Conservation (phyloP, 2,888 invertebrate species). For the Trypoxylon attenuatum region DNA sequence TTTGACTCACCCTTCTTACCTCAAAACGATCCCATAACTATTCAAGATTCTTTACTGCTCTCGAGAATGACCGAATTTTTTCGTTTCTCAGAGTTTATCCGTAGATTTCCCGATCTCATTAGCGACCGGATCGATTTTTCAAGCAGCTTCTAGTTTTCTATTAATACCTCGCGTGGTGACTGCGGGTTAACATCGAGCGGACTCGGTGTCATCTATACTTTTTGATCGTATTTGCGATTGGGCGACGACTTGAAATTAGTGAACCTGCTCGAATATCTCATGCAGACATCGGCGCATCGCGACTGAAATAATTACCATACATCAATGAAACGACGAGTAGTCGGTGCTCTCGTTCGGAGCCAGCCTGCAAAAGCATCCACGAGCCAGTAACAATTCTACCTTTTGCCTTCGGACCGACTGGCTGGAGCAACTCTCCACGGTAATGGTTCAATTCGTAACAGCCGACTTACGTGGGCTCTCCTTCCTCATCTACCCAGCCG, state of each 20-base stretch:
- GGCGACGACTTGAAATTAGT: too few relatives aligned
- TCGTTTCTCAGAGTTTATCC: slow-evolving; percentile 12
- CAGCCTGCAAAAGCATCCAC: too few relatives aligned
- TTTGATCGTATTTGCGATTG: not conserved
- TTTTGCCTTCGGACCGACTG: too few relatives aligned
- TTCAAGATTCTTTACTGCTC: slow-evolving; percentile 12
- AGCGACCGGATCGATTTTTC: not conserved
- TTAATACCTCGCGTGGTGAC: not conserved
- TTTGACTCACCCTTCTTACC: slow-evolving; percentile 11
- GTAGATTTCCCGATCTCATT: slow-evolving; percentile 9
- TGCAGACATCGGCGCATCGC: too few relatives aligned
- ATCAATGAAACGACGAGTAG: too few relatives aligned
- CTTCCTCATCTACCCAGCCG: not conserved
- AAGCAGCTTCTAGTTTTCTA: not conserved
- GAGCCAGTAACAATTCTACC: slow-evolving; percentile 18
- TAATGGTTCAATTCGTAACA: slow-evolving; percentile 46
- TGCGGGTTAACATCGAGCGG: not conserved
- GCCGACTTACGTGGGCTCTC: slow-evolving; percentile 5
- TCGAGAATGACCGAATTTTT: too few relatives aligned
- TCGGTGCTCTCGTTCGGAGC: too few relatives aligned
- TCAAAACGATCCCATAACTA: slow-evolving; percentile 28
- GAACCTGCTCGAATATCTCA: too few relatives aligned
- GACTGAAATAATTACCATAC: too few relatives aligned
- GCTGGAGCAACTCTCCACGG: too few relatives aligned
- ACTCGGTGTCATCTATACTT: not conserved